phyloP scores from a whole-genome alignment of 2,797 vertebrate species.

The Lithobates pipiens region DNA sequence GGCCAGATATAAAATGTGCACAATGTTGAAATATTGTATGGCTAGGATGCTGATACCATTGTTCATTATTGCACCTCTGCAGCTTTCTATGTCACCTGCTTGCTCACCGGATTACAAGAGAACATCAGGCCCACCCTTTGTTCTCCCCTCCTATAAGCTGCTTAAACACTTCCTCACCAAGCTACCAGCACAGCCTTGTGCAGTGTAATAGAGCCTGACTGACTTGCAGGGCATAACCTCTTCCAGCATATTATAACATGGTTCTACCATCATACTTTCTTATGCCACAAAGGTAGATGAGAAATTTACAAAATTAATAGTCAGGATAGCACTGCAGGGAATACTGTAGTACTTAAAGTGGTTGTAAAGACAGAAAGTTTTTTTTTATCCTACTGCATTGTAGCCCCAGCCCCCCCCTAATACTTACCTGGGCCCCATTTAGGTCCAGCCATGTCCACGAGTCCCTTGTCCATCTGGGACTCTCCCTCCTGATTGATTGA shows the following conservation, averaged over 20 bases:
- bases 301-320: not conserved
- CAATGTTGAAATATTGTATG: no score
- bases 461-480: no score
- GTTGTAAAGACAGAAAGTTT: no score
- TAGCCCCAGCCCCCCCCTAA: no score
- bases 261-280: not conserved
- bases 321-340: not conserved
- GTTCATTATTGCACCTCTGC: not conserved
- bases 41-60: no score
- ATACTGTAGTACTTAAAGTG: not conserved
- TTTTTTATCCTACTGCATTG: no score
- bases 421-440: no score
- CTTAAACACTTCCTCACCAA: not conserved
- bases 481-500: no score
- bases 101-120: not conserved
- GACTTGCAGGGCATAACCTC: not conserved
- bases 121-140: not conserved
- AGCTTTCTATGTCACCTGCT: not conserved
- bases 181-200: not conserved
- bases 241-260: not conserved
- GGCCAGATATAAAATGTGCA: no score
- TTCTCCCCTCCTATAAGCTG: not conserved
- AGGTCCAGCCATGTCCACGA: no score
- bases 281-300: no score
- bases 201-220: not conserved